A percentile compares a stretch with the other conserved stretches of the same genome.
phyloP scores from a whole-genome alignment of 2,113 vertebrate genomes.

The Pteruthius melanotis region DNA sequence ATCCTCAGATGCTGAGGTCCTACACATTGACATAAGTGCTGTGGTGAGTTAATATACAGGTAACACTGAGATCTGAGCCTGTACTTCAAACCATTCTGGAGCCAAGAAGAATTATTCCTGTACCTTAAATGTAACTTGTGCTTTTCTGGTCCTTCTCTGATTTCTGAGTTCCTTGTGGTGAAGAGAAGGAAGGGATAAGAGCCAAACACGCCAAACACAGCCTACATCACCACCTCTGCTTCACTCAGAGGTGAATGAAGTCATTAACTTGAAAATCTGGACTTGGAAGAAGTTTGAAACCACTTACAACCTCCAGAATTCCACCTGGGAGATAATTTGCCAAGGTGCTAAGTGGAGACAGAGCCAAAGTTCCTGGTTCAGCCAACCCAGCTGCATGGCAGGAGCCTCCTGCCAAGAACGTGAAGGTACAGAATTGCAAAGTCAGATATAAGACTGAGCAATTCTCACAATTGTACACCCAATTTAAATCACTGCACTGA shows the following conservation, averaged over 20 bases:
- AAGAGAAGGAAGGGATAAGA: neutral
- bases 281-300: slow-evolving; percentile 41
- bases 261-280: slow-evolving; percentile 44
- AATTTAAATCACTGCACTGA: neutral
- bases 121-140: neutral
- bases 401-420: slow-evolving; percentile 1
- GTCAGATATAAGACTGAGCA: neutral
- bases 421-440: slow-evolving; percentile 15
- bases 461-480: neutral
- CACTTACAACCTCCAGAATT: slow-evolving; percentile 27
- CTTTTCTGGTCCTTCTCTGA: neutral
- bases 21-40: neutral
- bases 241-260: slow-evolving; percentile 24
- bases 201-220: neutral
- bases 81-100: neutral
- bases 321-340: slow-evolving; percentile 55
- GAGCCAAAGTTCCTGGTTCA: slow-evolving; percentile 36
- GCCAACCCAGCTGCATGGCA: slow-evolving; percentile 43
- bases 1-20: neutral
- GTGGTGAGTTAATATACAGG: neutral
- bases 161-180: neutral
- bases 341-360: slow-evolving; percentile 46
- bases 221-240: slow-evolving; percentile 1
- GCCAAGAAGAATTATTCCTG: neutral
- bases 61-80: neutral